phyloP scores from a whole-genome alignment of 2,113 vertebrate species.

The Xyrauchen texanus region DNA sequence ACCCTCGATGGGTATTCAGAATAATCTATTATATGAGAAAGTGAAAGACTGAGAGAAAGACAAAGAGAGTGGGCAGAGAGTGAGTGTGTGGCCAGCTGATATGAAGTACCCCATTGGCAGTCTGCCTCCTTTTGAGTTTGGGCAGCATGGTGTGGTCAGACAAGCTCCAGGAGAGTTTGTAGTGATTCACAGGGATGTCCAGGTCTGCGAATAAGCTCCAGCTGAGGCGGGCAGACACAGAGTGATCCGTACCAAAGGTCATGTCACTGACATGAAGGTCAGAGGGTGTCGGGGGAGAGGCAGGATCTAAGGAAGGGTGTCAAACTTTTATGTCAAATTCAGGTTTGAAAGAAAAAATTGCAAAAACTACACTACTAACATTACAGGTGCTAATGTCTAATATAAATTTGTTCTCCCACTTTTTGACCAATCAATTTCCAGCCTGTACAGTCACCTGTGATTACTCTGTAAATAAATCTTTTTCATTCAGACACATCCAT shows the following conservation, averaged over 20 bases:
- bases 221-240: constrained; percentile 69
- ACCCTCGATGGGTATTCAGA: constrained; percentile 16
- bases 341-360: neutral
- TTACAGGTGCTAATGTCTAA: neutral
- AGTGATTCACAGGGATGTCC: constrained; percentile 88
- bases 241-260: constrained; percentile 73
- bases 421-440: too few relatives aligned
- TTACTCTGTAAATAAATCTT: too few relatives aligned
- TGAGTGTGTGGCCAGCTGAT: neutral
- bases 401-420: too few relatives aligned
- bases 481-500: too few relatives aligned
- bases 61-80: neutral
- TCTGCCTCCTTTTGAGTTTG: constrained; percentile 85
- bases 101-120: constrained; percentile 75
- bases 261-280: constrained; percentile 81
- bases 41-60: neutral
- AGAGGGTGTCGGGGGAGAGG: constrained; percentile 79
- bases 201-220: constrained; percentile 82
- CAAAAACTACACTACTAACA: neutral
- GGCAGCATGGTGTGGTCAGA: constrained; percentile 70
- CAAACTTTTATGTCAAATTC: neutral
- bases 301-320: constrained; percentile 76
- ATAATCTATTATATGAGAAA: constrained; percentile 21
- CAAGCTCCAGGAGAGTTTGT: constrained; percentile 91
- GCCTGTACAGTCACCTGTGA: too few relatives aligned